These are phyloP conservation scores for Silurus glanis DNA, from an alignment of 2,113 vertebrate species.

Conservation along the genomic window DNA sequence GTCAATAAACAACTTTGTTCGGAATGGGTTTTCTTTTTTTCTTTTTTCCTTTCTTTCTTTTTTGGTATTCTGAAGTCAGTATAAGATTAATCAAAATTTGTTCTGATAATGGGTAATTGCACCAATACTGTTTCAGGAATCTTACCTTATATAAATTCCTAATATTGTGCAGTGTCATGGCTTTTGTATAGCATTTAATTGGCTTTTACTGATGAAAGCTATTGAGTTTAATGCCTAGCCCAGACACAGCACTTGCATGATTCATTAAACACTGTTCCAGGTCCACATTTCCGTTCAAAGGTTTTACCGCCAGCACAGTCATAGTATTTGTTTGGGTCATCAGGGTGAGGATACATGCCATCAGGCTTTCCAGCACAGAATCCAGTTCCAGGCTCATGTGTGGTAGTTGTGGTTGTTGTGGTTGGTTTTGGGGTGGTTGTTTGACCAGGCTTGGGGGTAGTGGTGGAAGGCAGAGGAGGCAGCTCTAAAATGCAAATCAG, in stretches of 20 bases:
- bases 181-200: not conserved
- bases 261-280: slow-evolving; percentile 62
- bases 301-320: slow-evolving; percentile 64
- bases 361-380: slow-evolving; percentile 73
- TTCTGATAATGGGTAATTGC: not conserved
- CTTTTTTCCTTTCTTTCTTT: not conserved
- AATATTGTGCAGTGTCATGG: not conserved
- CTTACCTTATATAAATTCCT: not conserved
- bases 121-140: not conserved
- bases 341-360: slow-evolving; percentile 65
- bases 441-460: slow-evolving; percentile 46
- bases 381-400: slow-evolving; percentile 62
- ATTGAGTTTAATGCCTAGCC: slow-evolving; percentile 52
- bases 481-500: slow-evolving; percentile 27
- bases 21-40: not conserved
- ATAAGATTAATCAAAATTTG: not conserved
- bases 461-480: slow-evolving; percentile 42
- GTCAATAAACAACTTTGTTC: not conserved
- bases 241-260: slow-evolving; percentile 71
- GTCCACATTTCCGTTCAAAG: slow-evolving; percentile 29
- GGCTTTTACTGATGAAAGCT: not conserved
- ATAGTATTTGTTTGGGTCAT: slow-evolving; percentile 62
- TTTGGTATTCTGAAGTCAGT: not conserved
- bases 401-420: slow-evolving; percentile 56
- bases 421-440: slow-evolving; percentile 18